A percentile compares a stretch with the other conserved stretches of the same genome.
These are phyloP conservation scores for Desmophyllum pertusum DNA, from an alignment of 92 coral and sea anemone species.

Conservation along the genomic window DNA sequence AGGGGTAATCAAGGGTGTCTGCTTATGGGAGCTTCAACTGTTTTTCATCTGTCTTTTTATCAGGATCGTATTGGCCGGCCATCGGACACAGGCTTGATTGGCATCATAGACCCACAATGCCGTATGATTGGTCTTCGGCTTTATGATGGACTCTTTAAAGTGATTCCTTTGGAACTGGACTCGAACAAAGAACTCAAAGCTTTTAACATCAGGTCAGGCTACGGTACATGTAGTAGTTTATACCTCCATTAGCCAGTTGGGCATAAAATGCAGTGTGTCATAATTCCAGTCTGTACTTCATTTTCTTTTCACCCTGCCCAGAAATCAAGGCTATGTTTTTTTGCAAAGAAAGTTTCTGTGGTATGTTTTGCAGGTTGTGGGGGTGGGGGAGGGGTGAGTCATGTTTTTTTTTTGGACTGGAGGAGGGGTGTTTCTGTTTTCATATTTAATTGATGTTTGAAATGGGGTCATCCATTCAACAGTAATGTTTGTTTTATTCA, in stretches of 20 bases:
- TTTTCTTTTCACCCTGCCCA: too few species aligned
- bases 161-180: slow-evolving; percentile 91
- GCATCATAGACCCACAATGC: slow-evolving; percentile 94
- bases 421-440: too few species aligned
- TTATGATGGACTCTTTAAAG: slow-evolving; percentile 96
- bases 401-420: too few species aligned
- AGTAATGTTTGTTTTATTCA: slow-evolving; percentile 18
- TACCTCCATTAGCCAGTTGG: not conserved
- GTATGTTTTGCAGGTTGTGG: too few species aligned
- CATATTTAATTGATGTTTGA: too few species aligned
- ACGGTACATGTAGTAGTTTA: not conserved
- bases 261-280: not conserved
- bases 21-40: too few species aligned
- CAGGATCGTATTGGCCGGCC: slow-evolving; percentile 97
- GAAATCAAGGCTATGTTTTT: too few species aligned
- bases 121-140: slow-evolving; percentile 97
- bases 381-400: too few species aligned
- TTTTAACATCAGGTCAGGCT: slow-evolving; percentile 82
- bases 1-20: too few species aligned
- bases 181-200: slow-evolving; percentile 94
- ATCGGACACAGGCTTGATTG: slow-evolving; percentile 95
- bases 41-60: not conserved
- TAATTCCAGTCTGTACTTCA: too few species aligned
- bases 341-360: too few species aligned
- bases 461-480: too few species aligned